phyloP scores from a whole-genome alignment of 2,888 invertebrate genomes.

The Aspidapion aeneum region DNA sequence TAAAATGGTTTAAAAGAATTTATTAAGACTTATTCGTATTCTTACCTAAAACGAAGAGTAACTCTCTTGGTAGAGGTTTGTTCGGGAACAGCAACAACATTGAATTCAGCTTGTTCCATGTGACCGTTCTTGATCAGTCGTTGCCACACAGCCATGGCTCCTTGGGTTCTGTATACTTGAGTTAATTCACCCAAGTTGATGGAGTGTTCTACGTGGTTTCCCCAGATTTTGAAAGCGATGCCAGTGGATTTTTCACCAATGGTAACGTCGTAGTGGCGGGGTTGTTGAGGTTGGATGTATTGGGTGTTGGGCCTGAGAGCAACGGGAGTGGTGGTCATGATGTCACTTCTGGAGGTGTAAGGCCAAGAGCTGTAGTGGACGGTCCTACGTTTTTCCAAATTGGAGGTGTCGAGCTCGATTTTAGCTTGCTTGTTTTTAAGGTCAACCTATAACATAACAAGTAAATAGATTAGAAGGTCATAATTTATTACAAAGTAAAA shows the following conservation, averaged over 20 bases:
- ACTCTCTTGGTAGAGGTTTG: slow-evolving; percentile 27
- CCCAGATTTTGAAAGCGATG: slow-evolving; percentile 52
- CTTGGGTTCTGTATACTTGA: slow-evolving; percentile 34
- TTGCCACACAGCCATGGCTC: slow-evolving; percentile 32
- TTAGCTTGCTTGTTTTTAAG: slow-evolving; percentile 49
- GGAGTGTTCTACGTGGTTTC: slow-evolving; percentile 52
- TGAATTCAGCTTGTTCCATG: slow-evolving; percentile 50
- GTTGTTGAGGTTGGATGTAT: slow-evolving; percentile 41
- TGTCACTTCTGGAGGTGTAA: slow-evolving; percentile 58
- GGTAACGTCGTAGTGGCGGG: slow-evolving; percentile 36
- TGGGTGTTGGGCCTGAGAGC: slow-evolving; percentile 50
- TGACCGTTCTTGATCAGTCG: slow-evolving; percentile 45
- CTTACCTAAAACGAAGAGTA: slow-evolving; percentile 22
- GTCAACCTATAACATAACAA: no score
- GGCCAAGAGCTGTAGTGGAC: slow-evolving; percentile 62
- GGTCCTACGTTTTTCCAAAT: slow-evolving; percentile 51
- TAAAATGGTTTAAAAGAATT: no score
- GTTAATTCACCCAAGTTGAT: slow-evolving; percentile 44
- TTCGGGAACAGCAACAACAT: slow-evolving; percentile 46
- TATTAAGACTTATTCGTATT: no score
- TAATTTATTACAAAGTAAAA: no score
- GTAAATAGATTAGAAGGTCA: no score
- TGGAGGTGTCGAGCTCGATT: slow-evolving; percentile 45
- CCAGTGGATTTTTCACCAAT: slow-evolving; percentile 54
- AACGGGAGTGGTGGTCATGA: slow-evolving; percentile 53